phyloP scores from a whole-genome alignment of 2,888 invertebrate genomes.

The Zelleria hepariella region DNA sequence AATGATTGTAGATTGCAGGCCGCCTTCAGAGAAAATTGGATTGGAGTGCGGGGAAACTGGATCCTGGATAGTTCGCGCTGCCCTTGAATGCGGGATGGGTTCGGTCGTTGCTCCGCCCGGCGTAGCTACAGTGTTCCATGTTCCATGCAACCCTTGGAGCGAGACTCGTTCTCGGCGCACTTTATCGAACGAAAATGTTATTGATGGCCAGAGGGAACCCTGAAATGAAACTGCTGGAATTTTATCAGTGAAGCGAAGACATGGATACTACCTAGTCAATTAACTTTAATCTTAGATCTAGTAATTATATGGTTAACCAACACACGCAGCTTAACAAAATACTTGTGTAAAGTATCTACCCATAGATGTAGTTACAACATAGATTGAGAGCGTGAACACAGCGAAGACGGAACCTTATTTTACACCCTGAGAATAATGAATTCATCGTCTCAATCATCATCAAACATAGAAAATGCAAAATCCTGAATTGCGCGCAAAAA shows the following conservation, averaged over 20 bases:
- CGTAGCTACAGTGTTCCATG: background rate
- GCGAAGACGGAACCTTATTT: no score
- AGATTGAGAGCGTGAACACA: no score
- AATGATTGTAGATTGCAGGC: slow-evolving; percentile 67
- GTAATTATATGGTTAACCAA: background rate
- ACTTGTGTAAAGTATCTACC: no score
- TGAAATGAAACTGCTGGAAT: background rate
- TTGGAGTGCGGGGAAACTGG: slow-evolving; percentile 58
- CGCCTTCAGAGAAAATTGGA: slow-evolving; percentile 66
- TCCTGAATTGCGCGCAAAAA: background rate
- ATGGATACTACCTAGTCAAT: background rate
- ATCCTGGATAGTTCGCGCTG: slow-evolving; percentile 31
- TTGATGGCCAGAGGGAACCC: background rate
- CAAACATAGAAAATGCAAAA: background rate
- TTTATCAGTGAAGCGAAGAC: background rate
- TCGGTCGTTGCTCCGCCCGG: slow-evolving; percentile 1
- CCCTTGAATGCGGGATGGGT: slow-evolving; percentile 24
- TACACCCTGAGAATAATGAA: no score
- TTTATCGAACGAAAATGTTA: background rate
- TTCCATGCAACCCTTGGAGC: background rate
- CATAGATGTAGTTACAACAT: no score
- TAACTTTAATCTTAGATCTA: background rate
- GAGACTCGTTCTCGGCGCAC: background rate
- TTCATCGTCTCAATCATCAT: no score
- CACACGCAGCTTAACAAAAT: no score